Conservation (phyloP, 2,113 vertebrate species). For the Ancistrus triradiatus region DNA sequence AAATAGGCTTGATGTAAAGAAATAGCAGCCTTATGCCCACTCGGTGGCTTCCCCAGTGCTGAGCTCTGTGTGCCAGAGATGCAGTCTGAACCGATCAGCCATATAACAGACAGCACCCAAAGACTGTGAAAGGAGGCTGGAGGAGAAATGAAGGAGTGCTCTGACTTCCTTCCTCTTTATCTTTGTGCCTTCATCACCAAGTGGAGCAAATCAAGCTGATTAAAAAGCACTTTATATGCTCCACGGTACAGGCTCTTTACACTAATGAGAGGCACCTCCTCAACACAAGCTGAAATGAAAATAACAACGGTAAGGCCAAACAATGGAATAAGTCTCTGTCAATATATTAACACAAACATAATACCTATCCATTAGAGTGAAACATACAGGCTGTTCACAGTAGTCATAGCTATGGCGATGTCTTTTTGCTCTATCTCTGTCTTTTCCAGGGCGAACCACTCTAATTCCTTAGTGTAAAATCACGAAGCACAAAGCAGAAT, state of each 20-base stretch:
- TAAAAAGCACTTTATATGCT: conserved; percentile 42
- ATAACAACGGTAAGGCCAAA: not conserved
- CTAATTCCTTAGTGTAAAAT: conserved; percentile 30
- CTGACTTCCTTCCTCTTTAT: conserved; percentile 20
- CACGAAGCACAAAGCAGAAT: conserved; percentile 28
- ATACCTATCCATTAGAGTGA: not conserved
- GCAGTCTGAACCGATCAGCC: no score
- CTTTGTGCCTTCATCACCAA: conserved; percentile 29
- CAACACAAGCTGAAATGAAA: conserved; percentile 19
- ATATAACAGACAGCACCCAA: no score
- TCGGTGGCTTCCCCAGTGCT: no score
- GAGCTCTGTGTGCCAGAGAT: conserved; percentile 5
- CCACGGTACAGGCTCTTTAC: conserved; percentile 26
- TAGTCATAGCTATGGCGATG: not conserved
- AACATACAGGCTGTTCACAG: not conserved
- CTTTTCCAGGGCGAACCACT: conserved; percentile 13
- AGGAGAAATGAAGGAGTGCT: conserved; percentile 26
- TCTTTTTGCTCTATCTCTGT: not conserved
- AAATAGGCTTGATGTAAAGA: not conserved
- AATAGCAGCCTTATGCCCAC: no score
- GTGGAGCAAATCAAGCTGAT: conserved; percentile 41
- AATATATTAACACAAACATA: conserved; percentile 3
- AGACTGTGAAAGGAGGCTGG: not conserved
- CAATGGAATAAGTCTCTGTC: conserved; percentile 3
- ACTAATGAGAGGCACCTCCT: conserved; percentile 20